Evolutionary conservation across 2,797 vertebrate genomes (phyloP), one percentile per base, ranked within the genome.

Genomic region (Amniataba percoides): DNA sequence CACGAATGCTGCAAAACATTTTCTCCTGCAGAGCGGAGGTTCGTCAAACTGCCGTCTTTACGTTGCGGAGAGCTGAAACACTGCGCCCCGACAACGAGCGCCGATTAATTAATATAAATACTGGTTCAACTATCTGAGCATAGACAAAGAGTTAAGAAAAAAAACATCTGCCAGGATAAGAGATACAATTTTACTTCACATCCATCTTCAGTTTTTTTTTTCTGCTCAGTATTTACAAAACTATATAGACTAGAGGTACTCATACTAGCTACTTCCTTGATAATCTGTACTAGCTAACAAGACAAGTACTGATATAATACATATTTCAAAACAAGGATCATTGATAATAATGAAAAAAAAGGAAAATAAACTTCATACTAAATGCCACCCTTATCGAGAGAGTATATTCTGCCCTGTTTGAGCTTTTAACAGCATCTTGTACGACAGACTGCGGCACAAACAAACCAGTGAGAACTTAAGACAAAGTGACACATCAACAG

Each of bases 191-290:
- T 85, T 80, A 92, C 90, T 91, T 93, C 89, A 95, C 90, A 87
- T 86, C 83, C 81, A 89, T 88, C 78, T 81, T 90, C 85, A 88
- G 70, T 82, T 79, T 83, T 87, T 31, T 27, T 82, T 80, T 82
- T 79, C 81, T 81, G 91, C 89, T 94, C 85, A 83, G 74, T 92
- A 92, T 94, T 92, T 93, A 94, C 93, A 94, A 93, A 94, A 92
- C 93, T 91, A 93, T 82, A 90, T 88, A 90, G 86, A 94, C 94
- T 91, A 91, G 90, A 93, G 90, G 93, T 95, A 94, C 93, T 94
- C 85, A 84, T 87, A 91, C 93, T 91, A 94, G 78, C 93, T 95
- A 95, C 91, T 92, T 93, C 87, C 87, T 92, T 90, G 90, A 91
- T 91, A 84, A 87, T 91, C 80, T 88, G 90, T 90, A 93, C 93